A percentile compares a stretch with the other conserved stretches of the same genome.
These are phyloP conservation scores for Muricea muricata DNA, from an alignment of 92 coral and sea anemone species.

Conservation along the genomic window DNA sequence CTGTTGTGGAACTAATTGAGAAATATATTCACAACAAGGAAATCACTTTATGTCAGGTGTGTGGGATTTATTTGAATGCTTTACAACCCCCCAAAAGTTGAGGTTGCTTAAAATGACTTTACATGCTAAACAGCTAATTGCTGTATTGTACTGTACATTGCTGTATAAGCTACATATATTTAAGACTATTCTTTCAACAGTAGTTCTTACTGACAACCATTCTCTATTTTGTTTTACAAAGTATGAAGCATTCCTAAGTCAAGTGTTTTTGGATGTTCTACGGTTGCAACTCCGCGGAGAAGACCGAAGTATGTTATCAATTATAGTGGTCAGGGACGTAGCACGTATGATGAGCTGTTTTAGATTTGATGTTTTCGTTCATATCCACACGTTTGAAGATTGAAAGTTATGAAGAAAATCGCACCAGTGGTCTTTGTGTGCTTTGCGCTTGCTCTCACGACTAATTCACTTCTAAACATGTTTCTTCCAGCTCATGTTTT, in stretches of 20 bases:
- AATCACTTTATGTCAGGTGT: conserved; percentile 6
- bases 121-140: no score
- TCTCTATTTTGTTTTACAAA: not conserved
- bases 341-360: not conserved
- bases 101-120: no score
- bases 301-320: not conserved
- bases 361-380: not conserved
- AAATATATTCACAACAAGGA: conserved; percentile 18
- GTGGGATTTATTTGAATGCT: no score
- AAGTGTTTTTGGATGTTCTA: conserved; percentile 21
- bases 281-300: not conserved
- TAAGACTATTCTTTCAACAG: no score
- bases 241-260: not conserved
- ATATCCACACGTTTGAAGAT: no score
- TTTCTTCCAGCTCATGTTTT: conserved; percentile 3
- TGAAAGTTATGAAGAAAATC: not conserved
- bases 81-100: no score
- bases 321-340: not conserved
- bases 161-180: not conserved
- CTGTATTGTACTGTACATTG: not conserved
- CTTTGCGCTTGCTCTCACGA: no score
- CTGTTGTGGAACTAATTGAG: conserved; percentile 16
- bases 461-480: no score
- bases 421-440: not conserved
- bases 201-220: not conserved